Evolutionary conservation across 1,140 invertebrate genomes (phyloP).

Genomic region (Argopecten irradians): DNA sequence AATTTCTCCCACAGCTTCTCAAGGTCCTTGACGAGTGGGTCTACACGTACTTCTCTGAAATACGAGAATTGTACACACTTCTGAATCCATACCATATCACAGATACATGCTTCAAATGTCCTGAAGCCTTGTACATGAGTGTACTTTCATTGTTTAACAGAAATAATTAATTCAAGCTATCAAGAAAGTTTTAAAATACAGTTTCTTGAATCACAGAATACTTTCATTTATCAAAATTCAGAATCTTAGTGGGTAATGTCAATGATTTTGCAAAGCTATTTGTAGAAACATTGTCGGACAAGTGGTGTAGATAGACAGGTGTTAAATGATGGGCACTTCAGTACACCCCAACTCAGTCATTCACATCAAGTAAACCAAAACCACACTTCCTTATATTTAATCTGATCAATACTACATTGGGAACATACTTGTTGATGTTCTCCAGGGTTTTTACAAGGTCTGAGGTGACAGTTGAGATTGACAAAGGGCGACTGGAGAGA

Average conservation of each 20-base stretch:
- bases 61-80: not conserved
- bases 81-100: too few relatives aligned
- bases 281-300: not conserved
- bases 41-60: slow-evolving; percentile 26
- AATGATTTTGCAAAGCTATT: not conserved
- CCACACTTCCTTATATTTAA: not conserved
- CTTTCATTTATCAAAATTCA: not conserved
- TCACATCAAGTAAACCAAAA: not conserved
- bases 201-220: not conserved
- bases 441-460: not conserved
- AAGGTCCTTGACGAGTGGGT: slow-evolving; percentile 50
- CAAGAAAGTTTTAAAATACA: not conserved
- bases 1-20: slow-evolving; percentile 61
- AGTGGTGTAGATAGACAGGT: not conserved
- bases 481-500: too few relatives aligned
- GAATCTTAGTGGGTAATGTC: not conserved
- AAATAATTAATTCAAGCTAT: not conserved
- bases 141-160: not conserved
- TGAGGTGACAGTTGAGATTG: not conserved
- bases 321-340: not conserved
- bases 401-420: not conserved
- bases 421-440: not conserved
- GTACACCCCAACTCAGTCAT: not conserved
- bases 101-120: too few relatives aligned
- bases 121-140: not conserved